A percentile compares a stretch with the other conserved stretches of the same genome.
phyloP scores from a whole-genome alignment of 2,797 vertebrate species.

The Coregonus ussuriensis region DNA sequence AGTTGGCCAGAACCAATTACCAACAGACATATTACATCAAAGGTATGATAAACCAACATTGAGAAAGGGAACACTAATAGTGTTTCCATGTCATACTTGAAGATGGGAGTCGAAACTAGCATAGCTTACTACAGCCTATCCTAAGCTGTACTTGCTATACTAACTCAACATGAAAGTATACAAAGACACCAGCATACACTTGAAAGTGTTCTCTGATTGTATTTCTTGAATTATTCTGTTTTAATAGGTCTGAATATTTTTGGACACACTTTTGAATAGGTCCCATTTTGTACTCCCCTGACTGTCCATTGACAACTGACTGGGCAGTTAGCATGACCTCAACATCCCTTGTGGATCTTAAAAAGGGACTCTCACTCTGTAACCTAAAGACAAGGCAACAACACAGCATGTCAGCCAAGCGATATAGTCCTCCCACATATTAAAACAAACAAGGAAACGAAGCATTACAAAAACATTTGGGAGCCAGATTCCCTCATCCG shows the following conservation, averaged over 20 bases:
- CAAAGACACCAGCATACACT: no score
- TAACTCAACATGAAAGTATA: neutral
- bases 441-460: neutral
- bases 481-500: slow-evolving; percentile 47
- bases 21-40: neutral
- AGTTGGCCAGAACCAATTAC: neutral
- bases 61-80: neutral
- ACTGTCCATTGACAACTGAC: neutral
- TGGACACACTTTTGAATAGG: neutral
- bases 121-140: neutral
- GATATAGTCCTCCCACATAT: neutral
- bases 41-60: neutral
- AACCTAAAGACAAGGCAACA: no score
- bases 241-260: neutral
- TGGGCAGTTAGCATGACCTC: neutral
- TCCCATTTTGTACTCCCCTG: neutral
- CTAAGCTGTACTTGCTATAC: neutral
- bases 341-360: neutral
- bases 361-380: no score
- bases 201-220: neutral
- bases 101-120: neutral
- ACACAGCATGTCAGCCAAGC: neutral
- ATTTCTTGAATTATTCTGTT: neutral
- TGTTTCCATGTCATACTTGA: neutral
- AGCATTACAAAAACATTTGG: neutral